Base-by-base conservation (phyloP, 2,797 vertebrate species). In the Distichodus sexfasciatus region DNA sequence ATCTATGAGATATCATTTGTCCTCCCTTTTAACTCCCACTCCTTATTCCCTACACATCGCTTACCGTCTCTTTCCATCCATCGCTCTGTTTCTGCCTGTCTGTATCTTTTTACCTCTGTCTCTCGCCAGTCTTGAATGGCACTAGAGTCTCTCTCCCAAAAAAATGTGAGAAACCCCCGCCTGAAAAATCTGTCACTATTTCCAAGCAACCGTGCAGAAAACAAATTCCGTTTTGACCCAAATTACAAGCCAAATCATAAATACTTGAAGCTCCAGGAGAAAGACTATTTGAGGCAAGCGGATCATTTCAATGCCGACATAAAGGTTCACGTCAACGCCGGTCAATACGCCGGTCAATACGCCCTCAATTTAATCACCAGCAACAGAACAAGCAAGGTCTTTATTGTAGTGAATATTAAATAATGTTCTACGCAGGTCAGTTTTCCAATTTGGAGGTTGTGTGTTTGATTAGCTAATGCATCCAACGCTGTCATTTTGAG, bases 1-100 rank as follows among this genome's bases (percentile, higher is more conserved):
- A 78, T 77, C 69, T 44, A 61, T 73, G 67, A 68, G 55, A 76
- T 43, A 43, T 67, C 77, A 24, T 36, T 26, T 14, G 26, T 43
- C n/a, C n/a, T n/a, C n/a, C n/a, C n/a, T n/a, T n/a, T n/a, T n/a
- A n/a, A n/a, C 12, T 33, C 14, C 6, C 9, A 11, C 17, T 12
- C 47, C 35, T 3, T 33, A 3, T 12, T 24, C 14, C 8, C 2
- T n/a, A n/a, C n/a, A n/a, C n/a, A n/a, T n/a, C n/a, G n/a, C n/a
- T n/a, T n/a, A 23, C 10, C 21, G 19, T n/a, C 11, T 1, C 1
- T 55, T 12, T 54, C 10, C 29, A 3, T 46, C 12, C 9, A 4
- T 44, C 40, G 28, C 26, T 17, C 11, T 6, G 2, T 6, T 21
- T 51, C 9, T 44, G 36, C 40, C 21, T 6, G 24, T 28, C 29